Evolutionary conservation across 2,797 vertebrate genomes (phyloP), one percentile per base, ranked within the genome.

Genomic region (Diplodus sargus): DNA sequence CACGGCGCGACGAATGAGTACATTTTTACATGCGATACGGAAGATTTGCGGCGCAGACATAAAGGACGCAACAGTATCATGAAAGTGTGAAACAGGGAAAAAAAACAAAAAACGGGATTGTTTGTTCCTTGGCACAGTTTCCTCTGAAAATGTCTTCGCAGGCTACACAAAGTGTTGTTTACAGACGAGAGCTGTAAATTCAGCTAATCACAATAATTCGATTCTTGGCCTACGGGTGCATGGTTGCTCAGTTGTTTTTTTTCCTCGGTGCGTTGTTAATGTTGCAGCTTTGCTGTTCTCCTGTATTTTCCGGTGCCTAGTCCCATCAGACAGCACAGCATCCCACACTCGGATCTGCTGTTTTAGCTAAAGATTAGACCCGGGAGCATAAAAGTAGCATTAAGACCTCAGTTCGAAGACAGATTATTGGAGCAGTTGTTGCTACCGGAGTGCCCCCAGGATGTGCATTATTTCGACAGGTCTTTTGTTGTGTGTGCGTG

Each of bases 401-500:
- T 13, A 54, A 25, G n/a, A 45, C n/a, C 0, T 5, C 3, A 22
- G 11, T 70, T 49, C 16, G 3, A 30, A 57, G 34, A 17, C 22
- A 28, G 16, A 48, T 28, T 48, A 53, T 43, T 20, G 23, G 59
- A 57, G 18, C 10, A 39, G 23, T 17, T 67, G 1, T 34, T 73
- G 18, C 13, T 16, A 13, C 4, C 20, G 30, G 42, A 73, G 43
- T 56, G 49, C 9, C 51, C 59, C 51, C 59, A 53, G 39, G 25
- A 45, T 39, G 61, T 57, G 57, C 13, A 6, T 82, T 52, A 48
- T 63, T 74, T 76, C 73, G 67, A 65, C 72, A 61, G 14, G 10
- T 53, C 62, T 64, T 34, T 65, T 76, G 23, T 78, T 75, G 3
- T 68, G 25, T 34, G 30, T 34, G 5, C n/a, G 25, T 25, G 3